Percentiles rank a stretch among this genome's conserved stretches.
These are phyloP conservation scores for Octopus bimaculoides DNA, from an alignment of 1,140 invertebrate species.

Conservation along the genomic window DNA sequence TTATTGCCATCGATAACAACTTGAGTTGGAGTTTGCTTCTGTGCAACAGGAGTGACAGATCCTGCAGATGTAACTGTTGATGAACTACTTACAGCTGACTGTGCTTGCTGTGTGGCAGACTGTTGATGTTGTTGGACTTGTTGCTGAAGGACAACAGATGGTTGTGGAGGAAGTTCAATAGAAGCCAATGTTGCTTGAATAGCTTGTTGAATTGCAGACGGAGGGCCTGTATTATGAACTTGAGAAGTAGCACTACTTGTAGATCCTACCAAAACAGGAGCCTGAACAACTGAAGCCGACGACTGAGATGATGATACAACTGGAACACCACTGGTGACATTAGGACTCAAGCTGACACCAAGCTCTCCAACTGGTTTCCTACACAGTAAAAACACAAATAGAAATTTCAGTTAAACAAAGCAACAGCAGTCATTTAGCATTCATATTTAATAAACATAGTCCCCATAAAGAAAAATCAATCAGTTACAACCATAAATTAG, in stretches of 20 bases:
- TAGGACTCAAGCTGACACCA: not conserved
- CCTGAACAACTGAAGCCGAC: not conserved
- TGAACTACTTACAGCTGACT: not conserved
- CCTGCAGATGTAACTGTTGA: not conserved
- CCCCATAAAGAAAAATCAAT: no score
- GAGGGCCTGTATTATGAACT: constrained; percentile 28
- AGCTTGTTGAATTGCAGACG: constrained; percentile 82
- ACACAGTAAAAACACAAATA: not conserved
- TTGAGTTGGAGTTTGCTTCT: not conserved
- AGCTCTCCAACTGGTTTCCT: not conserved
- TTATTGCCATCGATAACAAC: not conserved
- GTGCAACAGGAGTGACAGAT: not conserved
- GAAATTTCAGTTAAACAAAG: not conserved
- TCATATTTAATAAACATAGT: no score
- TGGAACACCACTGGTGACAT: not conserved
- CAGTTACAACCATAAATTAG: no score
- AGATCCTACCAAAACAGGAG: not conserved
- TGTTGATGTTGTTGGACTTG: not conserved
- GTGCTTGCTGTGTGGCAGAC: not conserved
- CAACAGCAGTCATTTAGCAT: not conserved
- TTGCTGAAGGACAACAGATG: constrained; percentile 14
- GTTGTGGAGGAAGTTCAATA: constrained; percentile 51
- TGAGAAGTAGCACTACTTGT: constrained; percentile 12
- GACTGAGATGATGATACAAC: not conserved
- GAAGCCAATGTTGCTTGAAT: constrained; percentile 85